phyloP scores from a whole-genome alignment of 1,140 invertebrate species.

The Drosophila bocki region DNA sequence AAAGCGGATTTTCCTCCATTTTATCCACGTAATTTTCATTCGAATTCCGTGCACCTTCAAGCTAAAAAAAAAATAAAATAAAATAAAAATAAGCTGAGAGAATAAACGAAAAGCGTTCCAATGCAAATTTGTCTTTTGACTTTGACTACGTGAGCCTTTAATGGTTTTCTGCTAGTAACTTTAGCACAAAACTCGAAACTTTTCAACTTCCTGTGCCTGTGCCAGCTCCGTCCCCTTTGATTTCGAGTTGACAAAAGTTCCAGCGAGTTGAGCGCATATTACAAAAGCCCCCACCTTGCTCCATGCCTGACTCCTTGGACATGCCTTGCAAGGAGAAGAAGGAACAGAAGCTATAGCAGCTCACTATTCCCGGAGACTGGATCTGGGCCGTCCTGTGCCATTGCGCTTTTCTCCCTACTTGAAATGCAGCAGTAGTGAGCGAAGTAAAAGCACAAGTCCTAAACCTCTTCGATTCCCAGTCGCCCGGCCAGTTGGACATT shows the following conservation, averaged over 20 bases:
- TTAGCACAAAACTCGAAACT: constrained; percentile 64
- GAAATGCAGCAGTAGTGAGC: constrained; percentile 67
- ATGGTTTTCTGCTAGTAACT: constrained; percentile 73
- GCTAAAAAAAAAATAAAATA: constrained; percentile 9
- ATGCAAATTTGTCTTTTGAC: constrained; percentile 81
- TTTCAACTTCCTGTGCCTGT: constrained; percentile 48
- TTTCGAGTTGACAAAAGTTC: constrained; percentile 76
- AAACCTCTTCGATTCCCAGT: constrained; percentile 52
- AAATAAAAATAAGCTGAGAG: constrained; percentile 11
- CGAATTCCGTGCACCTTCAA: constrained; percentile 30
- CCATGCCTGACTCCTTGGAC: constrained; percentile 20
- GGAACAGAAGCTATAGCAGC: background rate
- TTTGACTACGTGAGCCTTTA: constrained; percentile 79
- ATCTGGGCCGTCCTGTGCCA: constrained; percentile 25
- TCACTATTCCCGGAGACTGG: constrained; percentile 10
- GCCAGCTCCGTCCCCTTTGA: constrained; percentile 60
- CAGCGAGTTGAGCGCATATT: constrained; percentile 66
- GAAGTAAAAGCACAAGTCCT: constrained; percentile 34
- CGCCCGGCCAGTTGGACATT: constrained; percentile 44
- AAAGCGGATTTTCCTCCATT: constrained; percentile 37
- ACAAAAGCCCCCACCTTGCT: constrained; percentile 49
- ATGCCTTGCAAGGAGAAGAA: background rate
- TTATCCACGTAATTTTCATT: constrained; percentile 21
- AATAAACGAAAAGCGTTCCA: constrained; percentile 41
- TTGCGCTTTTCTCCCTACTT: constrained; percentile 63